Conservation (phyloP, 2,888 invertebrate genomes). For the Agelastica alni region DNA sequence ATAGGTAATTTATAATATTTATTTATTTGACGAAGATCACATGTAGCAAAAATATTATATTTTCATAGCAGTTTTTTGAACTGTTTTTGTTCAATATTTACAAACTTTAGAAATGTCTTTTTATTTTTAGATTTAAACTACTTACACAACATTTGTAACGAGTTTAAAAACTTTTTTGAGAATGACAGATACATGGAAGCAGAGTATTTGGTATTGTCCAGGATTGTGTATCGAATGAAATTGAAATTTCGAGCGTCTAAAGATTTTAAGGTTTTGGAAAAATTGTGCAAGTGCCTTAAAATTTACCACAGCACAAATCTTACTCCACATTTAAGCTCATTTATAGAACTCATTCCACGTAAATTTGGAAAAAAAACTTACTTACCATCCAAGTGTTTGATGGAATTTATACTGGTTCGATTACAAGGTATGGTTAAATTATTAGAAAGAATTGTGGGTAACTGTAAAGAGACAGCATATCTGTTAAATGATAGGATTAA, state of each 20-base stretch:
- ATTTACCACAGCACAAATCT: constrained; percentile 54
- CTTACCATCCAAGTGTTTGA: constrained; percentile 57
- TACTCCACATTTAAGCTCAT: constrained; percentile 41
- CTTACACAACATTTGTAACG: constrained; percentile 34
- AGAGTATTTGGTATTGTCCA: constrained; percentile 55
- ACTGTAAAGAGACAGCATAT: constrained; percentile 49
- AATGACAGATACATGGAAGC: constrained; percentile 47
- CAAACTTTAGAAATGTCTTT: no score
- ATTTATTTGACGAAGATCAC: background rate
- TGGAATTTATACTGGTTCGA: constrained; percentile 57
- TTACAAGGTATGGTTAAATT: constrained; percentile 58
- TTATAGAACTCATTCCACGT: constrained; percentile 38
- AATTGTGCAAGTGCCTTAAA: constrained; percentile 55
- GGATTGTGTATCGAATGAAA: constrained; percentile 49
- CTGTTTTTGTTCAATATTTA: background rate
- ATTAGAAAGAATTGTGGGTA: constrained; percentile 53
- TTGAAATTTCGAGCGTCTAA: constrained; percentile 59
- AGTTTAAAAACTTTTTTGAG: constrained; percentile 41
- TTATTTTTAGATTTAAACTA: constrained; percentile 40
- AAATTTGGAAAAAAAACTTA: constrained; percentile 35
- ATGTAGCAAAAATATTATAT: no score
- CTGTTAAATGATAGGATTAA: constrained; percentile 52
- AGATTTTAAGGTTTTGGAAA: constrained; percentile 58
- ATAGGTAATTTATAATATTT: constrained; percentile 32
- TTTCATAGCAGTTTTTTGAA: no score